Base-by-base conservation (phyloP, 2,113 vertebrate genomes). In the Gallinago undulata region DNA sequence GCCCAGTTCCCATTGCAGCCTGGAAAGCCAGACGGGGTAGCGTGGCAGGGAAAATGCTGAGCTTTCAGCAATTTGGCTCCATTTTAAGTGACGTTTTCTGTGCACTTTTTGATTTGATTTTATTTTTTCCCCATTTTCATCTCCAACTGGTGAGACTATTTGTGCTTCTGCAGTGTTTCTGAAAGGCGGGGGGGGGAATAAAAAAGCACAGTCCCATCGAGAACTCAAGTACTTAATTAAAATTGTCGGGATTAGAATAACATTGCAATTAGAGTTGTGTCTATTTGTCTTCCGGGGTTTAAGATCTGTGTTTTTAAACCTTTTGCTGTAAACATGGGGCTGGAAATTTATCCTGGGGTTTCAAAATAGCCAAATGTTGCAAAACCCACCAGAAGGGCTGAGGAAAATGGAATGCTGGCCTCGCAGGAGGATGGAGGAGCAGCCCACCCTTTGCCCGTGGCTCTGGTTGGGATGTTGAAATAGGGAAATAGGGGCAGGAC, bases 361-460 rank as follows among this genome's bases (percentile, higher is more conserved):
- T 96, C 96, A 90, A 92, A 96, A 93, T 16, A 91, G 63, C 62
- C 81, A 87, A 94, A n/a, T 76, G 66, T 97, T 97, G 87, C 95
- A 97, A 96, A 96, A 96, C 66, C 25, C 37, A 37, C 70, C 87
- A 94, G 93, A 63, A 95, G 74, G 81, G 84, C 66, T 2, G 21
- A 73, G 62, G 27, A 69, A 89, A 48, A 33, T 91, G 87, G 94
- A 95, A 57, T 2, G 0, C 13, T 68, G 74, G 80, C 43, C 56
- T 67, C 67, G 73, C 39, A 37, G n/a, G 21, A 68, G 69, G 62
- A 76, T 4, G 47, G 22, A 37, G 22, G 48, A 37, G 81, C 73
- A 91, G 31, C 45, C 56, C 69, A 31, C 66, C 39, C 19, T 0
- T 27, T 55, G 91, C 93, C 47, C 37, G 48, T 87, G 94, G 91